Evolutionary conservation across 2,888 invertebrate genomes (phyloP).

Genomic region (Drosophila anomelani): DNA sequence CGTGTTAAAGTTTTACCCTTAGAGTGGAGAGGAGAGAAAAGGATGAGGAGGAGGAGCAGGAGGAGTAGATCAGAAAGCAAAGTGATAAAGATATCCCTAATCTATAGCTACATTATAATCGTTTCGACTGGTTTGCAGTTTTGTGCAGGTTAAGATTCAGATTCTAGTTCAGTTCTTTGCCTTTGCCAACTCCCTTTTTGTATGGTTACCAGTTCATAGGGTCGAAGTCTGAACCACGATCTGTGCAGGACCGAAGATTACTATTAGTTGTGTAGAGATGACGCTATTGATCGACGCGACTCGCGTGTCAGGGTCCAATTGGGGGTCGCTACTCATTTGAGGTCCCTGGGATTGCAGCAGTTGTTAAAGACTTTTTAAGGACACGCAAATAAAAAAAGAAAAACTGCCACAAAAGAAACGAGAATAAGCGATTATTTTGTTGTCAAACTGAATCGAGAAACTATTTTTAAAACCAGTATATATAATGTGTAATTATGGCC

Average conservation of each 20-base stretch:
- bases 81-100: constrained; percentile 68
- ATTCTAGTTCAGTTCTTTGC: constrained; percentile 31
- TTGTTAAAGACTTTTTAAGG: constrained; percentile 8
- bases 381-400: constrained; percentile 12
- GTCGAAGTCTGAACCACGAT: constrained; percentile 8
- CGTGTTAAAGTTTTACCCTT: constrained; percentile 68
- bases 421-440: constrained; percentile 33
- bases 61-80: constrained; percentile 58
- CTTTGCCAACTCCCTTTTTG: constrained; percentile 24
- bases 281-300: constrained; percentile 6
- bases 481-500: constrained; percentile 18
- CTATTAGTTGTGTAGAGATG: constrained; percentile 36
- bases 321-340: constrained; percentile 9
- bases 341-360: constrained; percentile 20
- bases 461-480: constrained; percentile 43
- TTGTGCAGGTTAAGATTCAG: constrained; percentile 27
- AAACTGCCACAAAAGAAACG: constrained; percentile 42
- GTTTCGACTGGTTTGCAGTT: constrained; percentile 35
- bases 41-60: constrained; percentile 7
- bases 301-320: constrained; percentile 24
- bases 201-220: constrained; percentile 16
- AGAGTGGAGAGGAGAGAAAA: constrained; percentile 3
- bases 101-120: constrained; percentile 34
- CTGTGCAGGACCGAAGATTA: constrained; percentile 29
- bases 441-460: constrained; percentile 40